Conservation (phyloP, 1,140 invertebrate genomes). For the Parasteatoda tepidariorum region DNA sequence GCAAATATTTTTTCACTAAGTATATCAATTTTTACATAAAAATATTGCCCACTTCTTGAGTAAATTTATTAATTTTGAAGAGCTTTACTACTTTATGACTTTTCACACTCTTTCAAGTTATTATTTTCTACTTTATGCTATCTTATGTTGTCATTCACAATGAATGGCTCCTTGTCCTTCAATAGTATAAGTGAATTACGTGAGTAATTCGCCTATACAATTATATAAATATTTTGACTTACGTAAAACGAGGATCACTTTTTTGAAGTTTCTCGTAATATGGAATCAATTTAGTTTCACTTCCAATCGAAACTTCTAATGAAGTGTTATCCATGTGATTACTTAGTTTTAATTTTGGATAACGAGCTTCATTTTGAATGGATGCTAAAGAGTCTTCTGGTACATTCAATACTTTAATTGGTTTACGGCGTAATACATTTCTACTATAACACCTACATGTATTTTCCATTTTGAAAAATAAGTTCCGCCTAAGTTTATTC, state of each 20-base stretch:
- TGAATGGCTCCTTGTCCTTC: neutral
- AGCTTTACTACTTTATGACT: neutral
- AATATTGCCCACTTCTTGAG: neutral
- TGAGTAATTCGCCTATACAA: neutral
- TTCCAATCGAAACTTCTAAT: neutral
- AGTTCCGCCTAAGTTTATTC: neutral
- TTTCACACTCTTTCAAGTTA: neutral
- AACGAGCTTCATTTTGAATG: neutral
- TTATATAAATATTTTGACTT: neutral
- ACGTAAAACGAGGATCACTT: conserved; percentile 44
- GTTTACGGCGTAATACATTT: neutral
- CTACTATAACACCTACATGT: neutral
- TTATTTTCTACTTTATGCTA: no score
- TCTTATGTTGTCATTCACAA: neutral
- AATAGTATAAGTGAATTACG: neutral
- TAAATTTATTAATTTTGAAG: neutral
- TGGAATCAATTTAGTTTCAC: neutral
- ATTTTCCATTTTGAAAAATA: neutral
- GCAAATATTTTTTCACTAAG: no score
- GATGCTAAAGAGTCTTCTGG: neutral
- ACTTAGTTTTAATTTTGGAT: neutral
- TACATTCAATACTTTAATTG: conserved; percentile 30
- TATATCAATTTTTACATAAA: no score
- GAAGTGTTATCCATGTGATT: neutral
- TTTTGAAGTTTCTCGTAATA: conserved; percentile 34